Evolutionary conservation across 2,888 invertebrate genomes (phyloP).

Genomic region (Hyppa rectilinea): DNA sequence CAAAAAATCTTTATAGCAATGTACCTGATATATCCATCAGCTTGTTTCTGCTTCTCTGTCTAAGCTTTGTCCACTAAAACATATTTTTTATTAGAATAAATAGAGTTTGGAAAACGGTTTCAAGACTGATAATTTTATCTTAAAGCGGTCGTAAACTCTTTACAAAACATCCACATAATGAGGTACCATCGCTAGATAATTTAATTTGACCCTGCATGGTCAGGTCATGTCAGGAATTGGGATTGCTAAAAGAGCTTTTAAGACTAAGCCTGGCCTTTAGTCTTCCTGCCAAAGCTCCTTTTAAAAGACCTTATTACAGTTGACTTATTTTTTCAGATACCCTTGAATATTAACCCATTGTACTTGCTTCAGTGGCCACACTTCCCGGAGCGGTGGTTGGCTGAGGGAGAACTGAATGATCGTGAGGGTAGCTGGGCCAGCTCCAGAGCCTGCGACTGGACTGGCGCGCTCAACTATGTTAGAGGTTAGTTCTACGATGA

Average conservation of each 20-base stretch:
- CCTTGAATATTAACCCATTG: conserved; percentile 46
- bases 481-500: conserved; percentile 70
- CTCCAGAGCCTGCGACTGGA: conserved; percentile 85
- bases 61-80: no score
- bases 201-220: not conserved
- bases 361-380: conserved; percentile 82
- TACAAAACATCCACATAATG: no score
- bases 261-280: not conserved
- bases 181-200: not conserved
- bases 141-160: not conserved
- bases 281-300: not conserved
- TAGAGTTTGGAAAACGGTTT: not conserved
- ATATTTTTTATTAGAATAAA: no score
- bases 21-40: no score
- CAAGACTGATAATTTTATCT: not conserved
- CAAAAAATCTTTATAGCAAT: not conserved
- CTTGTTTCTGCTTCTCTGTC: no score
- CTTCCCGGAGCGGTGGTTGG: conserved; percentile 86
- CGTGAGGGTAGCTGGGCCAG: conserved; percentile 75
- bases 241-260: not conserved
- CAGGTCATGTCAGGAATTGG: not conserved
- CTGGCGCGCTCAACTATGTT: conserved; percentile 85
- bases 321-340: conserved; percentile 53
- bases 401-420: conserved; percentile 77
- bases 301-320: conserved; percentile 13